Conservation (phyloP, 2,113 vertebrate species). For the Marmota monax region DNA sequence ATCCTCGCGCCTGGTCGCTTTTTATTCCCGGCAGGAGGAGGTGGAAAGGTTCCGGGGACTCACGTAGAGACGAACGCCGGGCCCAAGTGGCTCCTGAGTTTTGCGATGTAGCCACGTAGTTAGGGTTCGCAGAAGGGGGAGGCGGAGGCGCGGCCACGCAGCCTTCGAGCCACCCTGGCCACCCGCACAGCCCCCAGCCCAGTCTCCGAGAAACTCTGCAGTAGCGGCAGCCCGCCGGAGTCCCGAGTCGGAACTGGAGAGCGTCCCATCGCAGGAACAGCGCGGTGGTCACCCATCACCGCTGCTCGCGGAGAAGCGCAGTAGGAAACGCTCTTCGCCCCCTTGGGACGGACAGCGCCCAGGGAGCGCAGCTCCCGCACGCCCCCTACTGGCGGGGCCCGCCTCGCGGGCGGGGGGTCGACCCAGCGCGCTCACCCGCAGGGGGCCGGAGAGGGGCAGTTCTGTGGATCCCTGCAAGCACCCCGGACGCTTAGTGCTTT, state of each 20-base stretch:
- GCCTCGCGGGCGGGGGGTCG: too few relatives aligned
- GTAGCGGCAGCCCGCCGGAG: too few relatives aligned
- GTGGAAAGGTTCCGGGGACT: accelerated
- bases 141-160: conserved; percentile 89
- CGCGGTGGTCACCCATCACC: background rate
- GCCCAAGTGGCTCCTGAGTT: accelerated
- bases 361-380: background rate
- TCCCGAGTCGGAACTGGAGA: accelerated
- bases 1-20: background rate
- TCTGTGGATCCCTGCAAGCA: too few relatives aligned
- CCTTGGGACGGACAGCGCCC: accelerated
- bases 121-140: conserved; percentile 92
- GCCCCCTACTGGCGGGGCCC: background rate
- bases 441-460: too few relatives aligned
- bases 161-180: background rate
- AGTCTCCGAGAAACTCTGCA: background rate
- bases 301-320: background rate
- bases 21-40: too few relatives aligned
- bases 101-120: conserved; percentile 89
- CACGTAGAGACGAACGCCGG: accelerated
- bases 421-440: too few relatives aligned
- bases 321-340: too few relatives aligned
- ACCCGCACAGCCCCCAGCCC: background rate
- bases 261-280: background rate
- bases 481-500: too few relatives aligned